phyloP scores from a whole-genome alignment of 2,797 vertebrate genomes.

The Microtus californicus region DNA sequence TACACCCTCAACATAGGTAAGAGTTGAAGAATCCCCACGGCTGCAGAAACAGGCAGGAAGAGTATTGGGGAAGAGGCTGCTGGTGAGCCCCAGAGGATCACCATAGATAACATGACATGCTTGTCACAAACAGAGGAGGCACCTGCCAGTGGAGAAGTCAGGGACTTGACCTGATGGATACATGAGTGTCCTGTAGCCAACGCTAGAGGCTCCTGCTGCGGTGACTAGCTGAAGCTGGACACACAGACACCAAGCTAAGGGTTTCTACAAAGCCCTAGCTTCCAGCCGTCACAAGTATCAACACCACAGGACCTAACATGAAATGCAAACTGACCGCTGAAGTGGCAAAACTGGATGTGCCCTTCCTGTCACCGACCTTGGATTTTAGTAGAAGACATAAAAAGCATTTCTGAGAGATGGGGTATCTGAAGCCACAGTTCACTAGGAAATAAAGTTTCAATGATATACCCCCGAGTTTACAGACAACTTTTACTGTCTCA shows the following conservation, averaged over 20 bases:
- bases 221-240: too few species aligned
- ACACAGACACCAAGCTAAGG: background rate
- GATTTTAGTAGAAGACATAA: background rate
- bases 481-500: background rate
- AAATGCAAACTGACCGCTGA: accelerated
- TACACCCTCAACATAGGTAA: background rate
- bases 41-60: too few species aligned
- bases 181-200: background rate
- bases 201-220: accelerated
- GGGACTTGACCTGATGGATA: background rate
- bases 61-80: background rate
- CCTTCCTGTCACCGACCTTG: background rate
- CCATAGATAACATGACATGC: background rate
- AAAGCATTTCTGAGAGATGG: background rate
- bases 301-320: background rate
- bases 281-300: background rate
- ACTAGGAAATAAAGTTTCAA: background rate
- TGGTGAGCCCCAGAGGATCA: too few species aligned
- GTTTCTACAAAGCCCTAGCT: background rate
- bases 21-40: background rate
- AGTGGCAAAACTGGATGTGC: background rate
- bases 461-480: background rate
- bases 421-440: background rate
- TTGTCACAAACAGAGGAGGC: background rate
- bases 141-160: background rate